phyloP scores from a whole-genome alignment of 2,113 vertebrate species.

The Phoenicopterus ruber region DNA sequence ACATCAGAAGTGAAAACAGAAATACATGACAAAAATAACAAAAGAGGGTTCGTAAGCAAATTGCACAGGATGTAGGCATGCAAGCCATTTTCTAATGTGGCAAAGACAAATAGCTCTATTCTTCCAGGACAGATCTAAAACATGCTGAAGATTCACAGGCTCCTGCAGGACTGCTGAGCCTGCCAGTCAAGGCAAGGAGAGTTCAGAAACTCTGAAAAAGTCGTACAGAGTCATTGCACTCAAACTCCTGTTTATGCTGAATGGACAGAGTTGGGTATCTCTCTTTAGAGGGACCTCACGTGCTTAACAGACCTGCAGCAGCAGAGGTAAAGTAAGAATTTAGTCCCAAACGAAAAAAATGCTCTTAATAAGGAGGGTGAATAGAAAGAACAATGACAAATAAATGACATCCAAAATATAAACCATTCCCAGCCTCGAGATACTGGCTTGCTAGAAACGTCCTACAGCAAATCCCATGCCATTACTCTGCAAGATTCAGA shows the following conservation, averaged over 20 bases:
- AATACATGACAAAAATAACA: slow-evolving; percentile 63
- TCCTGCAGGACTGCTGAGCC: background rate
- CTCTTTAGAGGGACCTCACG: background rate
- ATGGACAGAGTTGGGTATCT: background rate
- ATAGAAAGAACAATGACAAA: slow-evolving; percentile 44
- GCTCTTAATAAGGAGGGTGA: background rate
- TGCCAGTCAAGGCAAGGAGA: background rate
- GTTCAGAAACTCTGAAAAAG: background rate
- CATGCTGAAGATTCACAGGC: slow-evolving; percentile 40
- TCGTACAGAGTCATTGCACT: background rate
- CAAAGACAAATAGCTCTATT: slow-evolving; percentile 56
- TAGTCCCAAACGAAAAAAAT: background rate
- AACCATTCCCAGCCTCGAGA: slow-evolving; percentile 18
- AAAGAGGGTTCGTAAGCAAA: slow-evolving; percentile 39
- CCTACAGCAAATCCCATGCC: background rate
- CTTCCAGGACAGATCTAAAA: slow-evolving; percentile 40
- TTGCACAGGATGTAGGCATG: slow-evolving; percentile 54
- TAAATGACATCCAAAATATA: background rate
- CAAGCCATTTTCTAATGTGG: slow-evolving; percentile 49
- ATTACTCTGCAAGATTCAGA: background rate
- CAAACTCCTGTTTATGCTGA: background rate
- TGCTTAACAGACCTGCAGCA: background rate
- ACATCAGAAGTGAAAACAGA: slow-evolving; percentile 55
- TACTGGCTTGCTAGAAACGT: background rate
- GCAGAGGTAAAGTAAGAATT: background rate